phyloP scores from a whole-genome alignment of 2,888 invertebrate species.

The Xestobium rufovillosum region DNA sequence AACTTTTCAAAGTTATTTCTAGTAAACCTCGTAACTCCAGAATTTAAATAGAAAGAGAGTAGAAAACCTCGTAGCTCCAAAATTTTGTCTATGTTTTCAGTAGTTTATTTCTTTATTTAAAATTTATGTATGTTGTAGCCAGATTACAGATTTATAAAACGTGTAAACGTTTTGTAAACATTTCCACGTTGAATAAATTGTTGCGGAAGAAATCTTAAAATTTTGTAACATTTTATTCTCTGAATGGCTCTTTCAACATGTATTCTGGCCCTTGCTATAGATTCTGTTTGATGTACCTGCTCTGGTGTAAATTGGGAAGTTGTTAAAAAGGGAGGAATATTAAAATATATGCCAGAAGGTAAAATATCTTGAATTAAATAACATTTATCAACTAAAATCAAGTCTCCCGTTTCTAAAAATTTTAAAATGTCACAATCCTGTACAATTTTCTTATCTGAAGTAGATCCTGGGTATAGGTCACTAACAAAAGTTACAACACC shows the following conservation, averaged over 20 bases:
- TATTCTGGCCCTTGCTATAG: constrained; percentile 4
- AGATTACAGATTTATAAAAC: constrained; percentile 3
- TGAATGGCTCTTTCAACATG: constrained; percentile 7
- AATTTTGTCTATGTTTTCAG: too few species aligned
- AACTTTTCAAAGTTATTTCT: too few species aligned
- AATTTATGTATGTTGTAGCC: constrained; percentile 3
- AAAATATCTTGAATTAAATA: constrained; percentile 26
- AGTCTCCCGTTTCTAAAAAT: constrained; percentile 23
- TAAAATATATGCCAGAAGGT: constrained; percentile 23
- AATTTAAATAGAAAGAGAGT: too few species aligned
- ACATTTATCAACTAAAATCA: constrained; percentile 27
- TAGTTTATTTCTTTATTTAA: too few species aligned
- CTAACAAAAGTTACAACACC: constrained; percentile 12
- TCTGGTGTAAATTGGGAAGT: constrained; percentile 7
- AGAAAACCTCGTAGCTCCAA: too few species aligned
- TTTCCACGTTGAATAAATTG: constrained; percentile 1
- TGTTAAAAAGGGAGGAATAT: constrained; percentile 26
- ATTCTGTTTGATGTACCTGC: constrained; percentile 4
- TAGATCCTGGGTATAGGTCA: constrained; percentile 24
- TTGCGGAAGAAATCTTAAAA: constrained; percentile 6
- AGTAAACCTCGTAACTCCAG: too few species aligned
- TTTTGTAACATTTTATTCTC: constrained; percentile 6
- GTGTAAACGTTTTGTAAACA: constrained; percentile 3
- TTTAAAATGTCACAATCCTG: constrained; percentile 21
- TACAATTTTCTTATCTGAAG: constrained; percentile 26